A percentile compares a stretch with the other conserved stretches of the same genome.
phyloP scores from a whole-genome alignment of 2,888 invertebrate genomes.

The Dolichopus griseipennis region DNA sequence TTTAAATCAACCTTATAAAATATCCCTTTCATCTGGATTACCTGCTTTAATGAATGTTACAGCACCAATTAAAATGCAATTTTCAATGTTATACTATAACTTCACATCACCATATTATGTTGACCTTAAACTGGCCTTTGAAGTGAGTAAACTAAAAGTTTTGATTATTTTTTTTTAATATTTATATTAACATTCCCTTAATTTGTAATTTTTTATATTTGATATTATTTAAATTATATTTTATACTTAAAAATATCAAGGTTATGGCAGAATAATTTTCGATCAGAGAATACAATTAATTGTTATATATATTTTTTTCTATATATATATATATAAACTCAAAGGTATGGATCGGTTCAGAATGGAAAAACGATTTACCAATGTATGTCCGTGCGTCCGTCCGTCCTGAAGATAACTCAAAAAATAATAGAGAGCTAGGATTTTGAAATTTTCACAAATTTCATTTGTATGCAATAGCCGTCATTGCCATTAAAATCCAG shows the following conservation, averaged over 20 bases:
- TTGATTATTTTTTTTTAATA: constrained; percentile 5
- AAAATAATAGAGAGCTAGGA: no score
- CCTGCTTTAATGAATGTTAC: constrained; percentile 27
- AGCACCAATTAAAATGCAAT: constrained; percentile 29
- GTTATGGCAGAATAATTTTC: not conserved
- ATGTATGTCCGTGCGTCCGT: no score
- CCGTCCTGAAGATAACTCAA: no score
- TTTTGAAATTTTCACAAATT: no score
- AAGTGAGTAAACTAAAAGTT: constrained; percentile 25
- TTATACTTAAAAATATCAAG: constrained; percentile 12
- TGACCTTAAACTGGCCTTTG: constrained; percentile 30
- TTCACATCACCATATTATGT: constrained; percentile 30
- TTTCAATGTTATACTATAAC: constrained; percentile 30
- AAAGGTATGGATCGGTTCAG: no score
- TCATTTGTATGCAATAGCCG: no score
- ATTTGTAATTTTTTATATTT: not conserved
- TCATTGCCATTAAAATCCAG: no score
- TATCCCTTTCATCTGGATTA: constrained; percentile 26
- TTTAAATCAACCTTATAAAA: constrained; percentile 28
- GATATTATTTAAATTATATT: not conserved
- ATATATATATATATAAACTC: no score
- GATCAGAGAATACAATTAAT: no score
- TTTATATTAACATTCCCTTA: not conserved
- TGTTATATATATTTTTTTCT: no score
- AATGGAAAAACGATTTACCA: no score